Percentiles rank a stretch among this genome's conserved stretches.
phyloP scores from a whole-genome alignment of 1,140 invertebrate genomes.

The Oreohelix idahoensis region DNA sequence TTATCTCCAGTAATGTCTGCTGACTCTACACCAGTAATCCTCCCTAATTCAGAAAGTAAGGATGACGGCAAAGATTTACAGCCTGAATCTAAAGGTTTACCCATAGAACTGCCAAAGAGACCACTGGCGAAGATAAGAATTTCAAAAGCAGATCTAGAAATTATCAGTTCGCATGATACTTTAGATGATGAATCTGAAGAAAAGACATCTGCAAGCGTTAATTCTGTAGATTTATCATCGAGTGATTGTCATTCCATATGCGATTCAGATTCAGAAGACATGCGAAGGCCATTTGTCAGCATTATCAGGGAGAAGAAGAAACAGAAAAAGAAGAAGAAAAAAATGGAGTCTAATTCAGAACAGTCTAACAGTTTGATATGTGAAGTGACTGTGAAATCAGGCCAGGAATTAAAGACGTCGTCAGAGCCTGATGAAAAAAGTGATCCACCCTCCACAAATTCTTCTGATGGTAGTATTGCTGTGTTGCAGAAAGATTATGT shows the following conservation, averaged over 20 bases:
- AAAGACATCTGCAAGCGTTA: neutral
- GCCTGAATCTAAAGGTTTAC: neutral
- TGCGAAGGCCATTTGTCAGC: slow-evolving; percentile 3
- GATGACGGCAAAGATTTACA: neutral
- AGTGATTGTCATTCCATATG: neutral
- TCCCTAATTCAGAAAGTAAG: neutral
- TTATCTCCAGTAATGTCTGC: neutral
- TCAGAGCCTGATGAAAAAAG: neutral
- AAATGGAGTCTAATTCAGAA: neutral
- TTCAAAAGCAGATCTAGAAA: slow-evolving; percentile 32
- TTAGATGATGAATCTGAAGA: neutral
- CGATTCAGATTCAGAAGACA: slow-evolving; percentile 21
- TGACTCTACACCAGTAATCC: neutral
- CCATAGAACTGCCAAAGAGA: neutral
- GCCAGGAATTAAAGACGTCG: neutral
- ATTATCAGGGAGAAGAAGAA: slow-evolving; percentile 20
- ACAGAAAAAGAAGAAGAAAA: slow-evolving; percentile 28
- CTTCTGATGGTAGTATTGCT: too few species aligned
- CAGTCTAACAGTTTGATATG: neutral
- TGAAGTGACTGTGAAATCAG: neutral
- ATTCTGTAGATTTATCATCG: neutral
- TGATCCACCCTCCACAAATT: neutral
- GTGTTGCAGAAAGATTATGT: too few species aligned
- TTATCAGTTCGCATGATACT: slow-evolving; percentile 2
- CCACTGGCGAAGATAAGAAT: neutral